phyloP scores from a whole-genome alignment of 2,797 vertebrate species.

The Ispidina picta region DNA sequence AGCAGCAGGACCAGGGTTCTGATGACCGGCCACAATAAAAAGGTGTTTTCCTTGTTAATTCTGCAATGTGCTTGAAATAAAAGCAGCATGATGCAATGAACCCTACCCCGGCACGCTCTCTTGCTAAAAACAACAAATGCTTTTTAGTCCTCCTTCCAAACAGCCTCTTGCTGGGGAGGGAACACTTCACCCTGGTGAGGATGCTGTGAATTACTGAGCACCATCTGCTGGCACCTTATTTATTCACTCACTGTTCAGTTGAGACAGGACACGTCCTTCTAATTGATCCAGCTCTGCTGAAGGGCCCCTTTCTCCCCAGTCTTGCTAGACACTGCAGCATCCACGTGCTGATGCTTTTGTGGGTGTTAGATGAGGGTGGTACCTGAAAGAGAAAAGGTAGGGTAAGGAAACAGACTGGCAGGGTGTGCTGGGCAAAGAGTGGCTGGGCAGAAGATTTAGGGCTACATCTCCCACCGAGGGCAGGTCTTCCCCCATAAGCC shows the following conservation, averaged over 20 bases:
- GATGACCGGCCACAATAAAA: neutral
- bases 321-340: neutral
- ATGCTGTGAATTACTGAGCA: constrained; percentile 23
- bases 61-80: neutral
- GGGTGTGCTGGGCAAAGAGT: fast-evolving
- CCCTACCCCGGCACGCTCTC: neutral
- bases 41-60: neutral
- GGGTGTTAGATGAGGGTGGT: neutral
- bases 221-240: constrained; percentile 52
- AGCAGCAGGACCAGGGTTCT: neutral
- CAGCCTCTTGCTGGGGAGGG: neutral
- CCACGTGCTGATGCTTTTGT: fast-evolving
- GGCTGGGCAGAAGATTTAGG: neutral
- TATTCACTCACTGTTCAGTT: neutral
- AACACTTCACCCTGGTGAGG: neutral
- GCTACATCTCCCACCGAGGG: neutral
- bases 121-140: neutral
- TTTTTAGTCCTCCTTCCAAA: neutral
- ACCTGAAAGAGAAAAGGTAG: neutral
- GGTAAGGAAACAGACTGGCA: neutral
- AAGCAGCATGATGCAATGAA: neutral
- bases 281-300: neutral
- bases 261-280: fast-evolving
- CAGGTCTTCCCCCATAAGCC: neutral
- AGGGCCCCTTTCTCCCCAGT: neutral